These are phyloP conservation scores for Numida meleagris DNA, from an alignment of 2,113 vertebrate species.

Conservation along the genomic window DNA sequence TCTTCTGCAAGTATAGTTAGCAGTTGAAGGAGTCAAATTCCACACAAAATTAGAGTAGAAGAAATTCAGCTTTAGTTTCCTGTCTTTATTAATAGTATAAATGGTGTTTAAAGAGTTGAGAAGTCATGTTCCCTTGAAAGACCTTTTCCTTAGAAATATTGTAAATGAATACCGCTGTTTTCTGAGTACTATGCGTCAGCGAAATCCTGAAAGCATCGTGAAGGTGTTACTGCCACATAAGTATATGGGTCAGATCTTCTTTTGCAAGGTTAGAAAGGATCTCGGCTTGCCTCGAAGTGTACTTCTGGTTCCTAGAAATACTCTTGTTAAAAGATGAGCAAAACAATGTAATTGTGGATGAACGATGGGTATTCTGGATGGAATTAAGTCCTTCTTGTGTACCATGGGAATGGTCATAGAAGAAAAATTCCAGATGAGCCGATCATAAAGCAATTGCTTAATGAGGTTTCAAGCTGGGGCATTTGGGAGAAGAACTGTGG, in stretches of 20 bases:
- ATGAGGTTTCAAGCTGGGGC: not conserved
- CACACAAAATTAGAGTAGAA: not conserved
- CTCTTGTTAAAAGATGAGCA: conserved; percentile 44
- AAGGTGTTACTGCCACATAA: not conserved
- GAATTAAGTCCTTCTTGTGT: conserved; percentile 19
- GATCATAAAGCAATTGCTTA: not conserved
- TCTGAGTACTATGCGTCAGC: not conserved
- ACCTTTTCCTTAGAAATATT: not conserved
- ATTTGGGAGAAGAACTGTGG: not conserved
- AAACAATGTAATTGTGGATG: conserved; percentile 3
- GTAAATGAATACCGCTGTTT: not conserved
- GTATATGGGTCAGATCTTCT: not conserved
- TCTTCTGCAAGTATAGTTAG: not conserved
- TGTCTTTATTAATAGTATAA: not conserved
- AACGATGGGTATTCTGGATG: conserved; percentile 42
- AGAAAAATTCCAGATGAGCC: conserved; percentile 31
- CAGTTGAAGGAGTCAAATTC: not conserved
- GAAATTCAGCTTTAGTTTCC: not conserved
- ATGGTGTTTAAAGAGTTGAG: not conserved
- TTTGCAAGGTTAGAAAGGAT: conserved; percentile 12
- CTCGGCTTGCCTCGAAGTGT: not conserved
- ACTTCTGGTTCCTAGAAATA: conserved; percentile 47
- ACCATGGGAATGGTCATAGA: not conserved
- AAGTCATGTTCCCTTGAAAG: not conserved
- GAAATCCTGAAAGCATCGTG: not conserved